These are phyloP conservation scores for Bolinopsis microptera DNA, from an alignment of 37 sponge, comb jelly and placozoan species.

Conservation along the genomic window DNA sequence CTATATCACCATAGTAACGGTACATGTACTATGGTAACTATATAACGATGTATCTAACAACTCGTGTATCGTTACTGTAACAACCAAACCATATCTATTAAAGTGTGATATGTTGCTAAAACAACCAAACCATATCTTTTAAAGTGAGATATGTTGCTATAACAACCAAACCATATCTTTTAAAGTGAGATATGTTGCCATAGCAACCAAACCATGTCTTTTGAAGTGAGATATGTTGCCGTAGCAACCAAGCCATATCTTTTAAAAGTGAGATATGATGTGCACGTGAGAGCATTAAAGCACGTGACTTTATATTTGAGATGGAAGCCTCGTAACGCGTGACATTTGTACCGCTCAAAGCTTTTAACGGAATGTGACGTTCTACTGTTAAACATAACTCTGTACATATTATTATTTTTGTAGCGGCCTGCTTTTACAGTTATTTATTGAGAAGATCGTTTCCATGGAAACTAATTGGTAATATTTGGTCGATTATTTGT, in stretches of 20 bases:
- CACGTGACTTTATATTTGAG: too few species aligned
- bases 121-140: not conserved
- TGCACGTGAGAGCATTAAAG: too few species aligned
- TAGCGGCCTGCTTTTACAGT: not conserved
- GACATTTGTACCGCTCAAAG: not conserved
- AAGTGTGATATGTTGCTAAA: not conserved
- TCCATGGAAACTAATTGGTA: not conserved
- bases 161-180: not conserved
- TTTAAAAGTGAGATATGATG: too few species aligned
- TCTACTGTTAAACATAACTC: not conserved
- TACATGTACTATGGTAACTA: not conserved
- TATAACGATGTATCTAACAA: not conserved
- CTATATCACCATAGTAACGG: not conserved
- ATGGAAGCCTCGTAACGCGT: not conserved
- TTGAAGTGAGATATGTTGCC: too few species aligned
- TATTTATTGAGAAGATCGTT: not conserved
- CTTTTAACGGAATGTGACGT: not conserved
- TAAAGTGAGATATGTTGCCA: not conserved
- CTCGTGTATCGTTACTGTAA: not conserved
- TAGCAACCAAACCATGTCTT: not conserved
- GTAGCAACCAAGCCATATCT: too few species aligned
- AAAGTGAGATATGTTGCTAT: not conserved
- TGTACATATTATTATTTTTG: not conserved
- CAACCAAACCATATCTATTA: not conserved
- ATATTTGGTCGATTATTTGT: not conserved